phyloP scores from a whole-genome alignment of 2,888 invertebrate genomes.

The Prenolepis imparis region DNA sequence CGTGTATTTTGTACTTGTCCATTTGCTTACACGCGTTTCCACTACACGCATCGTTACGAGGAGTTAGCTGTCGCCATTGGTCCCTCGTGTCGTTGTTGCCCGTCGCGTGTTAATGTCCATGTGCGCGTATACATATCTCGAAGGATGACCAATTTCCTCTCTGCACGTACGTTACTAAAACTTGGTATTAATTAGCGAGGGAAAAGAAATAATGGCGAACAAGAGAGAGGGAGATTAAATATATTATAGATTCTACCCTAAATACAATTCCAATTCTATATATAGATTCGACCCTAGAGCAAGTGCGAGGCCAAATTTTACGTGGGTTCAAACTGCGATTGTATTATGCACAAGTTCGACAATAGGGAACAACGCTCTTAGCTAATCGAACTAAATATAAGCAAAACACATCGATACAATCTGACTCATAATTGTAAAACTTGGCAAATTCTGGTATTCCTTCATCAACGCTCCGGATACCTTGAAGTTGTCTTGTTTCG shows the following conservation, averaged over 20 bases:
- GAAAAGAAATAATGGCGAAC: not conserved
- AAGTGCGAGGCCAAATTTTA: not conserved
- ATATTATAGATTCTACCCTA: not conserved
- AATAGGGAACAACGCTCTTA: too few relatives aligned
- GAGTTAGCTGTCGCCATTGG: conserved; percentile 38
- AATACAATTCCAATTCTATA: not conserved
- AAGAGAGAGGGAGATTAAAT: not conserved
- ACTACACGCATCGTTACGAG: conserved; percentile 54
- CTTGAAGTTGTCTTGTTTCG: too few relatives aligned
- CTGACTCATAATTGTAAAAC: too few relatives aligned
- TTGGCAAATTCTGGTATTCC: too few relatives aligned
- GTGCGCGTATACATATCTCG: not conserved
- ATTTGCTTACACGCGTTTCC: conserved; percentile 53
- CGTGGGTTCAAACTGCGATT: too few relatives aligned
- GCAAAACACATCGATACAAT: too few relatives aligned
- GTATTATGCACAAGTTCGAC: not conserved
- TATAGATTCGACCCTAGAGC: not conserved
- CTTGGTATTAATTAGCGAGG: not conserved
- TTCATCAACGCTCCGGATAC: too few relatives aligned
- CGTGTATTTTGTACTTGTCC: conserved; percentile 52
- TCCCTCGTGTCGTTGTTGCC: not conserved
- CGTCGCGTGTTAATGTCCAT: conserved; percentile 28
- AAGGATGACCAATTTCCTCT: conserved; percentile 46
- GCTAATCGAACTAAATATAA: too few relatives aligned
- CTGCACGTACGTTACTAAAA: not conserved